Evolutionary conservation across 2,113 vertebrate species (phyloP).

Genomic region (Fukomys damarensis): DNA sequence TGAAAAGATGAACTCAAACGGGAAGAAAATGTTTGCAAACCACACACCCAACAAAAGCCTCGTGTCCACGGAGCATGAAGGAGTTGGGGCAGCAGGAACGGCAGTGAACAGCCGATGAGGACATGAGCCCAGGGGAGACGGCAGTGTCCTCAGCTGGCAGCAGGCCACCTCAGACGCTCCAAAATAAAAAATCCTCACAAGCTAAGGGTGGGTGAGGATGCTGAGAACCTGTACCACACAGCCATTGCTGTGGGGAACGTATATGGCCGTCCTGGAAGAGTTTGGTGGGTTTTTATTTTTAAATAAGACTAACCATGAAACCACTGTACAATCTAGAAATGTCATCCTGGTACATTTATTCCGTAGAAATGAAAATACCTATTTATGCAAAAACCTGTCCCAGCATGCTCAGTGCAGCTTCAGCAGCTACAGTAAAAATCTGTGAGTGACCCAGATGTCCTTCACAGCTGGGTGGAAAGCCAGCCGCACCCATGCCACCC

Average conservation of each 20-base stretch:
- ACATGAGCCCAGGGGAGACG: background rate
- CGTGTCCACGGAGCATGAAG: background rate
- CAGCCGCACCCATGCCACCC: background rate
- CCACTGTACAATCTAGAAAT: background rate
- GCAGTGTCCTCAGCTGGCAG: background rate
- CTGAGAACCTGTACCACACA: background rate
- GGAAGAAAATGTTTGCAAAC: background rate
- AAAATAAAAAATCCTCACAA: background rate
- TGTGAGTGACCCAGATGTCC: background rate
- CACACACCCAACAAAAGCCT: background rate
- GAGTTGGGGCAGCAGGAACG: background rate
- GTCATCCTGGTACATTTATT: background rate
- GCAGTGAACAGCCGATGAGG: background rate
- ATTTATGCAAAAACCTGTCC: background rate
- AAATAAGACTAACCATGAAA: background rate
- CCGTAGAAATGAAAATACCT: background rate
- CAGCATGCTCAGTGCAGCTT: background rate
- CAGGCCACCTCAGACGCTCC: background rate
- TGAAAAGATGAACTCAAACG: background rate
- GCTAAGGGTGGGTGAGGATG: background rate
- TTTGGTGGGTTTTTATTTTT: background rate
- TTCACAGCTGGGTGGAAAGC: background rate
- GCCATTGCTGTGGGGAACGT: background rate
- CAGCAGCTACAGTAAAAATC: background rate
- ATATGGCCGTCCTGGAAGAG: background rate